Evolutionary conservation across 2,888 invertebrate genomes (phyloP).

Genomic region (Heliconius cydno): DNA sequence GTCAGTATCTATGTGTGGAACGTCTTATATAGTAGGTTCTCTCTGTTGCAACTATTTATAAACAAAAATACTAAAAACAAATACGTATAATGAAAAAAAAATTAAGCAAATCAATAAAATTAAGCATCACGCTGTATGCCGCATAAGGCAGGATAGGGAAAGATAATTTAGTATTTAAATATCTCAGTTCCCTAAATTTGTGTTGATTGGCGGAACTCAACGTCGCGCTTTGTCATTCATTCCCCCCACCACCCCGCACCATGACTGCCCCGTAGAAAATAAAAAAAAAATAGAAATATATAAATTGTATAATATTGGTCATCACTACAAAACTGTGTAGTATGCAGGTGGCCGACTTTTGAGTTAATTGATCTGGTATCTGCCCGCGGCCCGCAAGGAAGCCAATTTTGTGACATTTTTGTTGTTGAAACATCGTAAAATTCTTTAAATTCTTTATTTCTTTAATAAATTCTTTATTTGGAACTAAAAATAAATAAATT

Average conservation of each 20-base stretch:
- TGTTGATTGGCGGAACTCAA: background rate
- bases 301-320: conserved; percentile 4
- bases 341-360: conserved; percentile 45
- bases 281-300: background rate
- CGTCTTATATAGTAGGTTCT: no score
- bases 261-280: no score
- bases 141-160: background rate
- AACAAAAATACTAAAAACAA: no score
- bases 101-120: background rate
- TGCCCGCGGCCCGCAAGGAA: conserved; percentile 34
- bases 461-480: no score
- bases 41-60: no score
- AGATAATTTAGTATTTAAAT: no score
- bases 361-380: conserved; percentile 46
- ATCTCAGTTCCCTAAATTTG: background rate
- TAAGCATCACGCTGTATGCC: background rate
- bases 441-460: no score
- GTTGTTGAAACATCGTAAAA: conserved; percentile 24
- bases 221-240: background rate
- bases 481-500: no score
- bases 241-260: no score
- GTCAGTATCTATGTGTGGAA: no score
- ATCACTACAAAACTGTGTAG: conserved; percentile 32
- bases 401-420: conserved; percentile 40
- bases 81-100: no score